Base-by-base conservation (phyloP, 2,888 invertebrate species). In the Pachliopta kotzebuea region DNA sequence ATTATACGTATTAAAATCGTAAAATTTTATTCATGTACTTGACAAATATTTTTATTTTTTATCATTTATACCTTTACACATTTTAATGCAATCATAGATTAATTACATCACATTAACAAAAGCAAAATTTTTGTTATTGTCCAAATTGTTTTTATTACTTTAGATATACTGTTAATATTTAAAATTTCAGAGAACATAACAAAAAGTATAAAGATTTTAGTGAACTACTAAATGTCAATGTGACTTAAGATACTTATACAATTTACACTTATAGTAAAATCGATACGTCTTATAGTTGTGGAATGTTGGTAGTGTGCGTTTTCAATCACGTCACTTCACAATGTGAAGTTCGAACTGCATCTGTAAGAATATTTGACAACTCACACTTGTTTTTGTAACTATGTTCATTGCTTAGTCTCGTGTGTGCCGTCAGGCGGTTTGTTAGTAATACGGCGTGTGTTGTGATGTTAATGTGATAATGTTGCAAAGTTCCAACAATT, bases 291-390 rank as follows among this genome's bases (percentile, higher is more conserved):
- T n/a, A 7, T n/a, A 45, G 45, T 45, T 45, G 18, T 45, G 18
- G 11, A 45, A 45, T 45, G 45, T 45, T 45, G 45, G 45, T 14
- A 45, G 6, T n/a, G 4, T 45, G 18, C 45, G 11, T n/a, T 45
- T 45, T 45, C 6, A n/a, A 45, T 45, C n/a, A 14, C 20, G 54
- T 60, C 18, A 63, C 63, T 63, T 63, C 63, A 63, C 58, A n/a
- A 45, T 14, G 6, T 45, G 7, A 45, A 45, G 45, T 45, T 45
- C 6, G 8, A 1, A 42, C n/a, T 24, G 42, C 57, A 52, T 31
- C 17, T 56, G 24, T 26, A 21, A 7, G 29, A 52, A 11, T 24
- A 24, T 57, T 26, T 58, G 63, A 54, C 54, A 58, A 63, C 29
- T 42, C 31, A 23, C 0, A 52, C 42, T 26, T 53, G 26, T 58